Evolutionary conservation across 92 coral and sea anemone species (phyloP).

Genomic region (Actinostola sp.): DNA sequence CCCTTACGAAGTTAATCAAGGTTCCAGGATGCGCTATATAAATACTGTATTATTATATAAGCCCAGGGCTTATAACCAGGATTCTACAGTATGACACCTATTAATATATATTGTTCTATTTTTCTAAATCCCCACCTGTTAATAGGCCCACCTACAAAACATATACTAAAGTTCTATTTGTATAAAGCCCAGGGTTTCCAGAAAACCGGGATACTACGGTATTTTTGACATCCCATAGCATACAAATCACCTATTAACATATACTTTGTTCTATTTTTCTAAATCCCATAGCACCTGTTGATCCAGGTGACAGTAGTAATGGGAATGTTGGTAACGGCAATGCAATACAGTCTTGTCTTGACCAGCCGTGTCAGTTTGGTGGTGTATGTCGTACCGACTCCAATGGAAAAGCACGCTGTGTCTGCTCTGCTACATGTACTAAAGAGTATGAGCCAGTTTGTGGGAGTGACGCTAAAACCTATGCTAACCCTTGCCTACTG

Average conservation of each 20-base stretch:
- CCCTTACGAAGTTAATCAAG: too few relatives aligned
- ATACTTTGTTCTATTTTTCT: neutral
- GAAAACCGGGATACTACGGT: too few relatives aligned
- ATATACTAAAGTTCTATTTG: too few relatives aligned
- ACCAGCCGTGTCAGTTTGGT: slow-evolving; percentile 65
- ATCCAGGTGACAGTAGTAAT: slow-evolving; percentile 7
- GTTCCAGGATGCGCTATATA: too few relatives aligned
- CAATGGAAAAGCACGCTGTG: slow-evolving; percentile 55
- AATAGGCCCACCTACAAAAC: too few relatives aligned
- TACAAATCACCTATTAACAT: neutral
- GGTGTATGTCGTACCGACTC: slow-evolving; percentile 61
- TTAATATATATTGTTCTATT: too few relatives aligned
- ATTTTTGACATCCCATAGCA: too few relatives aligned
- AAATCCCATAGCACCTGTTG: neutral
- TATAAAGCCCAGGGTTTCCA: too few relatives aligned
- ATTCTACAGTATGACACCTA: too few relatives aligned
- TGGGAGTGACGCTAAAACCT: slow-evolving; percentile 88
- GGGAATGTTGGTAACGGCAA: slow-evolving; percentile 20
- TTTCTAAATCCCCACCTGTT: too few relatives aligned
- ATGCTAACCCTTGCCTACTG: slow-evolving; percentile 84
- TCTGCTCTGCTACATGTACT: slow-evolving; percentile 59
- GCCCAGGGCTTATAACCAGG: too few relatives aligned
- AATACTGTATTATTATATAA: too few relatives aligned
- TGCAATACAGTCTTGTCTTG: slow-evolving; percentile 43
- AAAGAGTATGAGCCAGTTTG: slow-evolving; percentile 90